Evolutionary conservation across 2,888 invertebrate genomes (phyloP).

Genomic region (Platynereis dumerilii): DNA sequence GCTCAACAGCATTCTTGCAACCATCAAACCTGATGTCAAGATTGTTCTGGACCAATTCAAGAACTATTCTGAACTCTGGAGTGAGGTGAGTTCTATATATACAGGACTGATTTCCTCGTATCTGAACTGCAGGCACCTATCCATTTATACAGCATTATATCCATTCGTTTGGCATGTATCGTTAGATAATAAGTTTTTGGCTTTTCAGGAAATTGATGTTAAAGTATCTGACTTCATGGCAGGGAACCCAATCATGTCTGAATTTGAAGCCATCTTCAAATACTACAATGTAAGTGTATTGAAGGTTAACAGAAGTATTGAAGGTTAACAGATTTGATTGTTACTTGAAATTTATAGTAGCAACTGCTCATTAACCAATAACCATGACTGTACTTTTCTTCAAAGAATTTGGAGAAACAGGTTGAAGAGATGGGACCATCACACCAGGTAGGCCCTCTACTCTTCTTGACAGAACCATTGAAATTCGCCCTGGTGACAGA

Average conservation of each 20-base stretch:
- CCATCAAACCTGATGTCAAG: slow-evolving; percentile 72
- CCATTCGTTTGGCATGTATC: too few species aligned
- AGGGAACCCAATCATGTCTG: slow-evolving; percentile 63
- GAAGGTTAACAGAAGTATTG: background rate
- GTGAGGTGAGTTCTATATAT: background rate
- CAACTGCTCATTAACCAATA: too few species aligned
- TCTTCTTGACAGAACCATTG: slow-evolving; percentile 67
- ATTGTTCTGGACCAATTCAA: background rate
- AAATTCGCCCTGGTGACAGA: slow-evolving; percentile 82
- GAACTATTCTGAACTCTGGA: slow-evolving; percentile 7
- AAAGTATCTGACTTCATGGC: slow-evolving; percentile 64
- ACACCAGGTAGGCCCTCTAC: slow-evolving; percentile 60
- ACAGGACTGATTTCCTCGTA: too few species aligned
- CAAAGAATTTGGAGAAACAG: slow-evolving; percentile 55
- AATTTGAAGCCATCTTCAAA: slow-evolving; percentile 65
- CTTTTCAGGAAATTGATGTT: slow-evolving; percentile 56
- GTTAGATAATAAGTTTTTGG: too few species aligned
- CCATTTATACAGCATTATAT: too few species aligned
- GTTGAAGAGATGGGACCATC: slow-evolving; percentile 58
- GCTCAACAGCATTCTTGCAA: slow-evolving; percentile 60
- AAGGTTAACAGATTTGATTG: too few species aligned
- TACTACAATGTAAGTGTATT: slow-evolving; percentile 57
- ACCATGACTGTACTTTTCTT: too few species aligned
- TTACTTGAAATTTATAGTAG: too few species aligned
- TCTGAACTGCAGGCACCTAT: slow-evolving; percentile 1